These are phyloP conservation scores for Lasioglossum albipes DNA, from an alignment of 1,140 invertebrate species.

Conservation along the genomic window DNA sequence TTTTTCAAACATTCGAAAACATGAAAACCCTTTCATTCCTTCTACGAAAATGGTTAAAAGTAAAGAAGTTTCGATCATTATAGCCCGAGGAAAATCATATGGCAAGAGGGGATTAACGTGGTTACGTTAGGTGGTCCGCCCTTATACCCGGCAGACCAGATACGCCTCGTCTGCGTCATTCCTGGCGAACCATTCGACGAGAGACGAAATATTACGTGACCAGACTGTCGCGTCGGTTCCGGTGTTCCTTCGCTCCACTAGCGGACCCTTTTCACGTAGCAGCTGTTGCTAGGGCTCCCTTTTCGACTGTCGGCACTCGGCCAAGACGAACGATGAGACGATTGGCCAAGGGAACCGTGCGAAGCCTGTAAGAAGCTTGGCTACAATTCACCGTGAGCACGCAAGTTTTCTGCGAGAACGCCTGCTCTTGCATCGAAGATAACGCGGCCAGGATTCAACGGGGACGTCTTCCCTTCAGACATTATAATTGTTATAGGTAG, in stretches of 20 bases:
- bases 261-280: slow-evolving; percentile 29
- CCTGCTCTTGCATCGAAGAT: slow-evolving; percentile 1
- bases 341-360: not conserved
- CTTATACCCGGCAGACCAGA: not conserved
- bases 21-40: too few species aligned
- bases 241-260: not conserved
- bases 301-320: slow-evolving; percentile 13
- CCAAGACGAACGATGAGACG: slow-evolving; percentile 35
- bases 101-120: too few species aligned
- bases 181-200: not conserved
- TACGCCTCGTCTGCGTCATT: not conserved
- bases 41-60: too few species aligned
- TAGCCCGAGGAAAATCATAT: too few species aligned
- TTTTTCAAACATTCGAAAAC: too few species aligned
- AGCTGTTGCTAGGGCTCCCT: slow-evolving; percentile 32
- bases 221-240: slow-evolving; percentile 6
- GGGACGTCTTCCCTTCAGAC: too few species aligned
- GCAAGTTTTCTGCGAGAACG: not conserved
- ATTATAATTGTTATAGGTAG: too few species aligned
- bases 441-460: slow-evolving; percentile 2
- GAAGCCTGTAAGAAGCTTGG: not conserved
- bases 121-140: too few species aligned
- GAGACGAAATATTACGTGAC: slow-evolving; percentile 44
- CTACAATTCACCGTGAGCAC: not conserved
- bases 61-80: too few species aligned